These are phyloP conservation scores for Botia almorhae DNA, from an alignment of 2,797 vertebrate genomes.

Conservation along the genomic window DNA sequence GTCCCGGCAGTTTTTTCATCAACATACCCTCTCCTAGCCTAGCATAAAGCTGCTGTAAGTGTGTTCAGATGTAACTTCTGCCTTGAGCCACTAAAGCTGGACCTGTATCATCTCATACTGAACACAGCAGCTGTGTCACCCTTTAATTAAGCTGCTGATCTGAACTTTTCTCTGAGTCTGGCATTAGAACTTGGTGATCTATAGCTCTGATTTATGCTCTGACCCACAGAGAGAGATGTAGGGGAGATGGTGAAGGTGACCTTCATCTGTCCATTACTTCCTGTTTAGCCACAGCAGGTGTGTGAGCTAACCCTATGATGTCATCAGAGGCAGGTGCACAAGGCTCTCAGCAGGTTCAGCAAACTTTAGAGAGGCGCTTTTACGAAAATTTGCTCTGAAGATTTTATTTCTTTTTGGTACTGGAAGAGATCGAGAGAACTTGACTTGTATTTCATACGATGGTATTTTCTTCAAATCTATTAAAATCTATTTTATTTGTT, in stretches of 20 bases:
- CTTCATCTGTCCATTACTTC: slow-evolving; percentile 46
- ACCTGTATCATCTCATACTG: slow-evolving; percentile 25
- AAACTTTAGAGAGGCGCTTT: too few relatives aligned
- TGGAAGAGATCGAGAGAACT: too few relatives aligned
- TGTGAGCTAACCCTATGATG: slow-evolving; percentile 20
- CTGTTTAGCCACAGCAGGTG: slow-evolving; percentile 2
- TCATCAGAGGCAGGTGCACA: not conserved
- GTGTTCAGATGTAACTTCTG: too few relatives aligned
- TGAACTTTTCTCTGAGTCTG: slow-evolving; percentile 47
- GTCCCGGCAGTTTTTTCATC: too few relatives aligned
- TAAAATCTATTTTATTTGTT: too few relatives aligned
- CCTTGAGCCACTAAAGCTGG: slow-evolving; percentile 7
- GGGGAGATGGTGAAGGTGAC: slow-evolving; percentile 45
- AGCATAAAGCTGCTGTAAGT: too few relatives aligned
- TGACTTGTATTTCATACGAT: too few relatives aligned
- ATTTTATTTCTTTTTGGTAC: too few relatives aligned
- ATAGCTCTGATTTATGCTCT: slow-evolving; percentile 56
- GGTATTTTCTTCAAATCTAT: too few relatives aligned
- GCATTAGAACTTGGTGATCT: slow-evolving; percentile 41
- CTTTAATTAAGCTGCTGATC: slow-evolving; percentile 44
- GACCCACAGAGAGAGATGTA: slow-evolving; percentile 43
- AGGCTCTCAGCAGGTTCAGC: too few relatives aligned
- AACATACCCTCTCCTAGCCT: too few relatives aligned
- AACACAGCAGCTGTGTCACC: slow-evolving; percentile 26
- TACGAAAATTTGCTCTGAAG: too few relatives aligned